Base-by-base conservation (phyloP, 2,888 invertebrate species). In the Mythimna pallens region DNA sequence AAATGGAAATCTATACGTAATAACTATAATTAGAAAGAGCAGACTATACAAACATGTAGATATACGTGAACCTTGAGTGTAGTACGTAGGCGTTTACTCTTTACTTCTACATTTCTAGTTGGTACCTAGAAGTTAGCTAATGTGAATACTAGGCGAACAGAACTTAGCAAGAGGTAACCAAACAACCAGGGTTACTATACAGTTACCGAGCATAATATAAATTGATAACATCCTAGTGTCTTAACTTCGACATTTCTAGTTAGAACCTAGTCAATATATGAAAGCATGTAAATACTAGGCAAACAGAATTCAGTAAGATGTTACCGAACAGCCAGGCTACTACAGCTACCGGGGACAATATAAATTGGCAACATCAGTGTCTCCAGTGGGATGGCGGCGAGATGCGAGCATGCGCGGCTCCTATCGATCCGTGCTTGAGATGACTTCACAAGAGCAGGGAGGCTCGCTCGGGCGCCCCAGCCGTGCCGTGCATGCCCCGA, bases 371-470 rank as follows among this genome's bases (percentile, higher is more conserved):
- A 82, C 83, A 82, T 73, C 78, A 76, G 78, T 86, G 86, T 81
- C 82, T 82, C 84, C 77, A 59, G 81, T 67, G 83, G 80, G 86
- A 86, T 82, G 86, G 81, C 81, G 86, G 85, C 82, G 89, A 84
- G 81, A 80, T 84, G 86, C 85, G 89, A 81, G 90, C 90, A 90
- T 93, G 94, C 94, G 94, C 94, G 93, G 93, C 85, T 82, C 71
- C 80, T 92, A 94, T 94, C 93, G 94, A 94, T 93, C 92, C 88
- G 83, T 75, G 79, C 80, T 74, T 70, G 91, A 91, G 93, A 93
- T 92, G 93, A 90, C 86, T 84, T 58, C 73, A 57, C 73, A 83
- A 83, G 84, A 80, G 80, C 80, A 83, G 74, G 68, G 61, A 55
- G 54, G 77, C 83, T 82, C 86, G 86, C 73, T 76, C 76, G 79